Conservation (phyloP, 1,140 invertebrate species). For the Pomacea maculata region DNA sequence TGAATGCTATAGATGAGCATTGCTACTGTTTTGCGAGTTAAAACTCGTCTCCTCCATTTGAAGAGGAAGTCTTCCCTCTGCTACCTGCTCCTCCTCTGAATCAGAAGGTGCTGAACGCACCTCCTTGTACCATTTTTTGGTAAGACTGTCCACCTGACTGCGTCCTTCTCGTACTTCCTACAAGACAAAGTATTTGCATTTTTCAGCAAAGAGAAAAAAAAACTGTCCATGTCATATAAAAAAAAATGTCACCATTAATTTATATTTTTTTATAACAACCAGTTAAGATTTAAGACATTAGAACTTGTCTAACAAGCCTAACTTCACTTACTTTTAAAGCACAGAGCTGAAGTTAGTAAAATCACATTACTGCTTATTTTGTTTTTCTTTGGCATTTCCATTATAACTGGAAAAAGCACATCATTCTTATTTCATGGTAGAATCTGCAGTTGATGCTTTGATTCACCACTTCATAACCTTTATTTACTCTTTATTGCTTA, state of each 20-base stretch:
- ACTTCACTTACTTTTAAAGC: neutral
- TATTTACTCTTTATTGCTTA: no score
- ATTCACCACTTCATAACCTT: no score
- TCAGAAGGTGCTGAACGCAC: constrained; percentile 57
- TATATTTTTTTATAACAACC: no score
- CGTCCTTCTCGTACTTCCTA: constrained; percentile 94
- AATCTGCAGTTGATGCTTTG: no score
- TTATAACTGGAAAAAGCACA: no score
- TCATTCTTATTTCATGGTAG: no score
- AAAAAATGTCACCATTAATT: neutral
- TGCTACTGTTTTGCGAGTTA: neutral
- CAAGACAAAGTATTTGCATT: constrained; percentile 47
- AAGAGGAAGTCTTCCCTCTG: constrained; percentile 2
- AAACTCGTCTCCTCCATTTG: constrained; percentile 30
- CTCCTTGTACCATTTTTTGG: constrained; percentile 95
- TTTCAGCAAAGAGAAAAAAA: neutral
- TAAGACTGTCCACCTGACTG: constrained; percentile 94
- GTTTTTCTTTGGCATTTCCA: no score
- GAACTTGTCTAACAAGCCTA: neutral
- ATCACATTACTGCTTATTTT: no score
- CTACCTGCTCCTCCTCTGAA: constrained; percentile 49
- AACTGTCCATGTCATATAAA: neutral
- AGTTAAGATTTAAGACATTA: no score
- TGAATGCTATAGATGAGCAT: neutral
- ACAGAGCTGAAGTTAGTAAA: no score